A percentile compares a stretch with the other conserved stretches of the same genome.
Evolutionary conservation across 2,113 vertebrate genomes (phyloP).

Genomic region (Microtus oregoni): DNA sequence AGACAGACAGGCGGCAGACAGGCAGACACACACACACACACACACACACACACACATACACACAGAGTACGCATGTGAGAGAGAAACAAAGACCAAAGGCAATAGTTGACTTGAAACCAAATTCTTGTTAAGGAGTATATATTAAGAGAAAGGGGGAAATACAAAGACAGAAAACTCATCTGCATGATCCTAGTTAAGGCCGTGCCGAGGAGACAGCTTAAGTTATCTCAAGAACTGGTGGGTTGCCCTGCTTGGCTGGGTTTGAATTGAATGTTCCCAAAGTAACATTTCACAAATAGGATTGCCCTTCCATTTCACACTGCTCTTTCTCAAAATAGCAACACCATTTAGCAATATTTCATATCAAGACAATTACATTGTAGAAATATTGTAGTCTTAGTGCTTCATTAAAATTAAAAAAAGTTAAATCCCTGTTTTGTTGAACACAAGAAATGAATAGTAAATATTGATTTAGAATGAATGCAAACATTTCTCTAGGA

Average conservation of each 20-base stretch:
- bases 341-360: conserved; percentile 88
- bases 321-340: conserved; percentile 86
- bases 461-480: conserved; percentile 95
- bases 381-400: conserved; percentile 89
- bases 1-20: no score
- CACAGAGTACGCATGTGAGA: not conserved
- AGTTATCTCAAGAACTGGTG: conserved; percentile 80
- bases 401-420: conserved; percentile 89
- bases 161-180: conserved; percentile 81
- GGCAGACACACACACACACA: no score
- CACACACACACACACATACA: no score
- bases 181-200: conserved; percentile 87
- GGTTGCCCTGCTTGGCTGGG: conserved; percentile 86
- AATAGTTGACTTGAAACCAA: conserved; percentile 78
- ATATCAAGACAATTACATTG: conserved; percentile 89
- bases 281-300: conserved; percentile 86
- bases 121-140: conserved; percentile 82
- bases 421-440: conserved; percentile 91
- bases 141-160: conserved; percentile 56
- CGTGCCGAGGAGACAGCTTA: conserved; percentile 83
- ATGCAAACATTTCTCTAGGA: conserved; percentile 95
- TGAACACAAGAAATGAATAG: conserved; percentile 91
- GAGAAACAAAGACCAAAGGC: not conserved
- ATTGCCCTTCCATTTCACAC: conserved; percentile 84
- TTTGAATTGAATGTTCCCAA: conserved; percentile 85